Percentiles rank a stretch among this genome's conserved stretches.
phyloP scores from a whole-genome alignment of 2,888 invertebrate genomes.

The Heliconius erato region DNA sequence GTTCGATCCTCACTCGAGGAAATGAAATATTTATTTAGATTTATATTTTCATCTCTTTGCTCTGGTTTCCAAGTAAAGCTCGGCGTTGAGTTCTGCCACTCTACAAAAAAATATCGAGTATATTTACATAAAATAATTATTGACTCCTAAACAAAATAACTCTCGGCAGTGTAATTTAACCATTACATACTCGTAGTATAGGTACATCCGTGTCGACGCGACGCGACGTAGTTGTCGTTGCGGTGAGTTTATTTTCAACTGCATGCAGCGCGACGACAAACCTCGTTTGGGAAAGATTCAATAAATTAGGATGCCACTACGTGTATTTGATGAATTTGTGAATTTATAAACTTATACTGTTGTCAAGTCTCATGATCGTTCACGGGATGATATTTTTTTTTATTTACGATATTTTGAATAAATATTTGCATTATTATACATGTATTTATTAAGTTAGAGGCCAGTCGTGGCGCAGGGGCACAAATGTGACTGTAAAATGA shows the following conservation, averaged over 20 bases:
- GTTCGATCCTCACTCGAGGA: too few relatives aligned
- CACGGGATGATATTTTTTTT: too few relatives aligned
- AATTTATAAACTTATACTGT: neutral
- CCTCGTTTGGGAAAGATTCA: slow-evolving; percentile 33
- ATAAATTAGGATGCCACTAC: slow-evolving; percentile 26
- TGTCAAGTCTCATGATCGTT: neutral
- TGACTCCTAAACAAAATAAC: neutral
- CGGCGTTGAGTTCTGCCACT: too few relatives aligned
- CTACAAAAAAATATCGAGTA: neutral
- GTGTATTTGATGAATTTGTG: slow-evolving; percentile 7
- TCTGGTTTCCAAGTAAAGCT: too few relatives aligned
- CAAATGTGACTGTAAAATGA: too few relatives aligned
- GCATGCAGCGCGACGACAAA: slow-evolving; percentile 11
- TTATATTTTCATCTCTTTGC: too few relatives aligned
- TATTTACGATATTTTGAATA: too few relatives aligned
- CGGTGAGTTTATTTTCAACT: slow-evolving; percentile 31
- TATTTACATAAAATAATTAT: neutral
- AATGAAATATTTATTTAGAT: too few relatives aligned
- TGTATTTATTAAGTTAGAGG: too few relatives aligned
- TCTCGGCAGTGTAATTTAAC: neutral
- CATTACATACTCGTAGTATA: neutral
- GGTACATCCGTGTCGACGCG: neutral
- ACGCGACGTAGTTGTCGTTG: neutral
- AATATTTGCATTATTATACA: too few relatives aligned
- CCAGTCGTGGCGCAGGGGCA: too few relatives aligned